Base-by-base conservation (phyloP, 2,797 vertebrate genomes). In the Tokudaia muenninki region DNA sequence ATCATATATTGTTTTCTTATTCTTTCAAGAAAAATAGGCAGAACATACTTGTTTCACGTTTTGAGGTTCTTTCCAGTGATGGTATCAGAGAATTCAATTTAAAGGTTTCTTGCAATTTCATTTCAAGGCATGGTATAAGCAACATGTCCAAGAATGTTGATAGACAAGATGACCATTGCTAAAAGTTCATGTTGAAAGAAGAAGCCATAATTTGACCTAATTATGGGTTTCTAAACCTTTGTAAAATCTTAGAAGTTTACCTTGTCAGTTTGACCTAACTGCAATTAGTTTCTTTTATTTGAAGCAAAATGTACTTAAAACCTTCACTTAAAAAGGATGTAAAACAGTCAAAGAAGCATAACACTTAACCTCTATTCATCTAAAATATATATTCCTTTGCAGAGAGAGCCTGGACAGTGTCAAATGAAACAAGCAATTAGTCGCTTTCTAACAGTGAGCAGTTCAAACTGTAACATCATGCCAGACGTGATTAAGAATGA, bases 401-500 rank as follows among this genome's bases (percentile, higher is more conserved):
- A 61, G 57, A 78, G 83, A 93, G 96, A 98, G 96, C 97, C 93
- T 37, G 98, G 98, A 94, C 98, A 97, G 96, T 98, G 97, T 98
- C 98, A 98, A 97, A 98, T 91, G 97, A 98, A 98, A 98, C 97
- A 98, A 79, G 55, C 97, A 98, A 98, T 99, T 98, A 98, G 97
- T 95, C 91, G 98, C 89, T 95, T 96, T 98, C 94, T 61, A 98
- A 96, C 93, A 97, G 97, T 79, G 97, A 98, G 94, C 95, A 75
- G 98, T 98, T 98, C 98, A 96, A 97, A 96, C 96, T 97, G 91
- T 98, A 98, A 97, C 98, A 98, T 98, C 98, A 97, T 97, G 98
- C 98, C 98, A 98, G 79, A 97, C 90, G 6, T 99, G 98, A 99
- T 99, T 98, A 99, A 99, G 98, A 99, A 98, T 99, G 99, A 99